phyloP scores from a whole-genome alignment of 2,797 vertebrate genomes.

The Sebastes elongatus region DNA sequence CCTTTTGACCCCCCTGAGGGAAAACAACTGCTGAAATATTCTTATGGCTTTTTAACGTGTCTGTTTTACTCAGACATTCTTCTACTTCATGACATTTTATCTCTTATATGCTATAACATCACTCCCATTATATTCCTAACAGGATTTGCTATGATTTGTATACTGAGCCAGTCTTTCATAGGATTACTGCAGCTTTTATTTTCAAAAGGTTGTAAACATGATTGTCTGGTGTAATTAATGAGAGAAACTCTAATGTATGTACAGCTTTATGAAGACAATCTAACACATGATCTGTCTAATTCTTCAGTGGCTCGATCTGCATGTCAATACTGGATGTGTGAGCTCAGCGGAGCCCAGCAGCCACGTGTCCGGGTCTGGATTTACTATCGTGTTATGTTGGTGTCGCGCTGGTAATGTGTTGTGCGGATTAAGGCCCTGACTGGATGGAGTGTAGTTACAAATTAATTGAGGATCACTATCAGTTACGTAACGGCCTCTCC shows the following conservation, averaged over 20 bases:
- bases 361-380: slow-evolving; percentile 49
- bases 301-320: slow-evolving; percentile 48
- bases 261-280: slow-evolving; percentile 25
- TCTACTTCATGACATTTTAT: not conserved
- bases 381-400: slow-evolving; percentile 58
- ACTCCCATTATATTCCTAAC: not conserved
- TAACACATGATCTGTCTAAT: slow-evolving; percentile 36
- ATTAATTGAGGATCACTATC: slow-evolving; percentile 83
- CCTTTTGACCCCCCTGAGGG: not conserved
- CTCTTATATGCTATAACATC: not conserved
- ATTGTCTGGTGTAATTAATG: slow-evolving; percentile 36
- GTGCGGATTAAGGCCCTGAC: slow-evolving; percentile 65
- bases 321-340: slow-evolving; percentile 47
- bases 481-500: slow-evolving; percentile 77
- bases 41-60: not conserved
- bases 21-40: not conserved
- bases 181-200: slow-evolving; percentile 35
- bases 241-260: slow-evolving; percentile 9
- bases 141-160: slow-evolving; percentile 7
- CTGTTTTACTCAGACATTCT: not conserved
- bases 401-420: slow-evolving; percentile 59
- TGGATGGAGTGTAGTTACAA: slow-evolving; percentile 74
- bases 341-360: slow-evolving; percentile 40
- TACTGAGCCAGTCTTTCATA: slow-evolving; percentile 10
- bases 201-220: slow-evolving; percentile 32